These are phyloP conservation scores for Carassius gibelio DNA, from an alignment of 2,113 vertebrate genomes.

Conservation along the genomic window DNA sequence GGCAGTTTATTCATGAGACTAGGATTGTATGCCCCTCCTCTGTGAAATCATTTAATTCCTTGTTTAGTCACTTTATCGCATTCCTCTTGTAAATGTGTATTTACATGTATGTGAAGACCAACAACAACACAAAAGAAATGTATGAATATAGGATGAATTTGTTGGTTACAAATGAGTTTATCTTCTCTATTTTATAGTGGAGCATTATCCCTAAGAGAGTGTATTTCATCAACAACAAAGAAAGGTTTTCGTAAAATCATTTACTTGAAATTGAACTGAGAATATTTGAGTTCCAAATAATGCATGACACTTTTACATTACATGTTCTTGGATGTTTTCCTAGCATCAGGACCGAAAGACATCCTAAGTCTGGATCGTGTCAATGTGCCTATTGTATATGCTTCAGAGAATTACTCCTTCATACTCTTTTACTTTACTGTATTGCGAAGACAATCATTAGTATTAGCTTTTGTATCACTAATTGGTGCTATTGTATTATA, in stretches of 20 bases:
- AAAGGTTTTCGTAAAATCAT: conserved; percentile 64
- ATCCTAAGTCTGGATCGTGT: conserved; percentile 71
- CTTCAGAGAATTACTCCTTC: conserved; percentile 65
- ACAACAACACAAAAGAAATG: conserved; percentile 69
- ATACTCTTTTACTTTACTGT: conserved; percentile 82
- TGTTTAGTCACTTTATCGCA: conserved; percentile 83
- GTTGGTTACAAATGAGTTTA: conserved; percentile 76
- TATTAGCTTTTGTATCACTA: conserved; percentile 83
- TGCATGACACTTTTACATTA: conserved; percentile 77
- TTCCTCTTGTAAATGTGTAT: conserved; percentile 80
- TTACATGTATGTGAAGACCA: conserved; percentile 80
- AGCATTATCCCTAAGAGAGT: conserved; percentile 78
- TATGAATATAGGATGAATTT: conserved; percentile 77
- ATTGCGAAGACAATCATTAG: conserved; percentile 78
- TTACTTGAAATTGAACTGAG: conserved; percentile 85
- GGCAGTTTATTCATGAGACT: conserved; percentile 81
- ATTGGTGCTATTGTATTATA: conserved; percentile 88
- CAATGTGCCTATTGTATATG: conserved; percentile 71
- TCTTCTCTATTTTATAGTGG: conserved; percentile 76
- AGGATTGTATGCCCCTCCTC: conserved; percentile 86
- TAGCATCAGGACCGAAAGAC: conserved; percentile 68
- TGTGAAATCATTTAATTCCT: conserved; percentile 79
- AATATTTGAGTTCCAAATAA: conserved; percentile 70
- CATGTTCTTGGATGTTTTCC: conserved; percentile 63
- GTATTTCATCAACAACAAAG: conserved; percentile 76